Base-by-base conservation (phyloP, 2,888 invertebrate genomes). In the Scelioninae gen. 1 region DNA sequence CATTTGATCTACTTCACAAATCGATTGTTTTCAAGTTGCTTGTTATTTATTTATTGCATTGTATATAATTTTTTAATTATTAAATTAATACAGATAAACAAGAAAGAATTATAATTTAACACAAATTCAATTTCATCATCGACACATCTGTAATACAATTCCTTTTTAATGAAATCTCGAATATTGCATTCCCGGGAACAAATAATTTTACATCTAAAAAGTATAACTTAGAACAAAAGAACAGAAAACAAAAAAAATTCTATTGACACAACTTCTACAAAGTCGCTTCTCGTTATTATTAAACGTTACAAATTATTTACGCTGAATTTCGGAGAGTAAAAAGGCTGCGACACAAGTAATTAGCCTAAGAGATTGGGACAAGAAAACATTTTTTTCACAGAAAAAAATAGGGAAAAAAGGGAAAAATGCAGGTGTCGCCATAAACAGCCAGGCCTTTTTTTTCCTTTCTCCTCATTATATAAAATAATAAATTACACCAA, bases 401-500 rank as follows among this genome's bases (percentile, higher is more conserved):
- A 74, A 63, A 69, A 74, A 47, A 66, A n/a, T 5, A 23, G 49
- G 16, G 9, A 31, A 49, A 31, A 32, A 43, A n/a, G 9, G 29
- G 38, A 51, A 66, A 45, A 68, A 47, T 69, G 69, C 34, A 83
- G 71, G 79, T 72, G 45, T 87, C 85, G 86, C 88, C 83, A 84
- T 82, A 88, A 82, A 89, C 87, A 90, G 90, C 88, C 88, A 87
- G 82, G 86, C 86, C 85, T 86, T 88, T 53, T 83, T 86, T 43
- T 31, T 65, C 23, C 13, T 43, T n/a, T 16, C 29, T 40, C 10
- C 13, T 23, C 43, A 29, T 40, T 58, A 32, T 31, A 13, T 65
- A 60, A 51, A 40, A 72, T 88, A 91, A 91, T 91, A 91, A 92
- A 91, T 91, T 90, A 91, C 90, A 91, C 88, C 88, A 90, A 89